Conservation (phyloP, 2,797 vertebrate species). For the Epinephelus awoara region DNA sequence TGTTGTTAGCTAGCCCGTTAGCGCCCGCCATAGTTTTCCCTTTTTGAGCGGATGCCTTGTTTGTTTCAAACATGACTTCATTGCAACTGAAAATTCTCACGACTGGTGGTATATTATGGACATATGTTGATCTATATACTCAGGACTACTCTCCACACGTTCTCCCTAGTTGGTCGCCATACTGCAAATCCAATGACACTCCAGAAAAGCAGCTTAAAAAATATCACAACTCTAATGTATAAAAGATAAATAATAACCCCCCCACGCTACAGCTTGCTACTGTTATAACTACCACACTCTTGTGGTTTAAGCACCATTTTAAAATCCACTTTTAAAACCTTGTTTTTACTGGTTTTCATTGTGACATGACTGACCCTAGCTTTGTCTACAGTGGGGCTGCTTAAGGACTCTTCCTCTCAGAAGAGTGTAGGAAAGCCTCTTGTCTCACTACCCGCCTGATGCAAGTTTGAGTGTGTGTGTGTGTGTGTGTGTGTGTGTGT, state of each 20-base stretch:
- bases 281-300: not conserved
- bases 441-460: conserved; percentile 9
- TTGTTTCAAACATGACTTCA: too few relatives aligned
- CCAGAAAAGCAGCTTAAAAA: not conserved
- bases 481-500: conserved; percentile 1
- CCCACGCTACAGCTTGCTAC: not conserved
- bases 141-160: too few relatives aligned
- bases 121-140: too few relatives aligned
- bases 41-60: too few relatives aligned
- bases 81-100: too few relatives aligned
- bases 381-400: not conserved
- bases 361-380: not conserved
- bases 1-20: too few relatives aligned
- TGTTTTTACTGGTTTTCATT: not conserved
- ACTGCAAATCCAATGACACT: too few relatives aligned
- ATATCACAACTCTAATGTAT: too few relatives aligned
- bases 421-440: not conserved
- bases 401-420: not conserved
- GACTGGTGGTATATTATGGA: too few relatives aligned
- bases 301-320: not conserved
- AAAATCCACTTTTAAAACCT: conserved; percentile 11
- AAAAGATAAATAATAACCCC: not conserved
- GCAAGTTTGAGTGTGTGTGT: not conserved
- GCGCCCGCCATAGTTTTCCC: too few relatives aligned
- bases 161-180: too few relatives aligned